Base-by-base conservation (phyloP, 1,140 invertebrate genomes). In the Micrasema minimum region DNA sequence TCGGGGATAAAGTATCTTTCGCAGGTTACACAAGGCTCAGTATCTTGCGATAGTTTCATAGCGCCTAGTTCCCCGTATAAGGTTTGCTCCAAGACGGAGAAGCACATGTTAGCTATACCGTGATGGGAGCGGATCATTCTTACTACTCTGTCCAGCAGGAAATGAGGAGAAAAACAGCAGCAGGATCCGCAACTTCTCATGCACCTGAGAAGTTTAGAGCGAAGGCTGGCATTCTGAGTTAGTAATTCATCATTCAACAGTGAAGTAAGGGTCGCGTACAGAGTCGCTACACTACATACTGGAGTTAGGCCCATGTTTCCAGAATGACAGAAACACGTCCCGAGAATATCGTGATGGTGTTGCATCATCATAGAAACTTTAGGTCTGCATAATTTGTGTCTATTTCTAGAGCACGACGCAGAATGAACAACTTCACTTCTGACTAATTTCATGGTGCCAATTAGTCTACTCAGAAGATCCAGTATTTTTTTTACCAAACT, bases 291-390 rank as follows among this genome's bases (percentile, higher is more conserved):
- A 62, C 86, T 87, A 75, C 89, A 90, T 10, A 79, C 77, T 43
- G 81, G 72, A n/a, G 57, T 67, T 11, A 66, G 38, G 51, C 69
- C 22, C 64, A 35, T 76, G 77, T 43, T 80, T 76, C 80, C 76
- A 9, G 75, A 73, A 37, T 4, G 43, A 14, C 46, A 45, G 35
- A 46, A 65, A 37, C 67, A 37, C 16, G 43, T 66, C 2, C 89
- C 89, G 23, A 90, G 81, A 0, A 87, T 76, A 72, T 88, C 84
- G 45, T 85, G 83, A 75, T 90, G 89, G 76, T 90, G 88, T 77
- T 89, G 83, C 77, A 81, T 77, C 50, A 80, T 81, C 9, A 79
- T 77, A 2, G 82, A 77, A 20, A 82, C 76, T 6, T 80, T 75
- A 22, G 77, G 72, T 2, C 79, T 71, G 61, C 87, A 89, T 6